Percentiles rank a stretch among this genome's conserved stretches.
phyloP scores from a whole-genome alignment of 2,888 invertebrate genomes.

The Melanargia galathea region DNA sequence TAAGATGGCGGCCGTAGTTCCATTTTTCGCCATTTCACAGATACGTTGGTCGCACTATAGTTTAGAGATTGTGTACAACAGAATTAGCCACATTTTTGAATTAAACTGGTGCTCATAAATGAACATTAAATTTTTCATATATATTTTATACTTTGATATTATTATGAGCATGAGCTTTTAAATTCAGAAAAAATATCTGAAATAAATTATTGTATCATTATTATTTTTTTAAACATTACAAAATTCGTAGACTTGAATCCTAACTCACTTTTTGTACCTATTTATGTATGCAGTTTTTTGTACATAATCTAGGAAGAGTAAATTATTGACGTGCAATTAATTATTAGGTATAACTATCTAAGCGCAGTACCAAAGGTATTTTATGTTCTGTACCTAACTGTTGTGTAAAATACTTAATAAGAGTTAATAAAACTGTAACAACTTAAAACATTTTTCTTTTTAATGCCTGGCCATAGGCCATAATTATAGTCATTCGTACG shows the following conservation, averaged over 20 bases:
- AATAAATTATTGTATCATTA: background rate
- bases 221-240: background rate
- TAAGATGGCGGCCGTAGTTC: no score
- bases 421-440: slow-evolving; percentile 65
- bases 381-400: slow-evolving; percentile 72
- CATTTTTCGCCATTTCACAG: no score
- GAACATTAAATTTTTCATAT: background rate
- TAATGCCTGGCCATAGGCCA: background rate
- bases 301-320: slow-evolving; percentile 76
- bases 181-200: background rate
- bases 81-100: background rate
- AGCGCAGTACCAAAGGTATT: slow-evolving; percentile 78
- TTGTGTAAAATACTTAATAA: slow-evolving; percentile 73
- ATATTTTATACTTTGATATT: background rate
- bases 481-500: background rate
- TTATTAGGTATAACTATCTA: slow-evolving; percentile 41
- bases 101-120: background rate
- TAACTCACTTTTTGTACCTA: background rate
- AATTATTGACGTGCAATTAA: slow-evolving; percentile 78
- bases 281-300: slow-evolving; percentile 68
- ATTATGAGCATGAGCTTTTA: background rate
- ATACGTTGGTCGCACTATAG: no score
- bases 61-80: no score
- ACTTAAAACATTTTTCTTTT: slow-evolving; percentile 25
- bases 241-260: background rate